Conservation (phyloP, 2,888 invertebrate species). For the Tridacna crocea region DNA sequence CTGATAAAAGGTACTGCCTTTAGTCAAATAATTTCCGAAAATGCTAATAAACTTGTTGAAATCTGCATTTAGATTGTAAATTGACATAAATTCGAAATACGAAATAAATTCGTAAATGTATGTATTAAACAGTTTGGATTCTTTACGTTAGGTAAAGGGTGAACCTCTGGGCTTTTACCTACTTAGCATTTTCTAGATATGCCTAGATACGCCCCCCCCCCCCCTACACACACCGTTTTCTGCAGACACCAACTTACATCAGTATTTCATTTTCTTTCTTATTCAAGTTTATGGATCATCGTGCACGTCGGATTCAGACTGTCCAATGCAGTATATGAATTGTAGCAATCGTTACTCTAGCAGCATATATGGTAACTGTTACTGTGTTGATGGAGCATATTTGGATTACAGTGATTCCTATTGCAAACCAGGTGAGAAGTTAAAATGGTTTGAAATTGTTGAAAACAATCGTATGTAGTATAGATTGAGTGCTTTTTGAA, state of each 20-base stretch:
- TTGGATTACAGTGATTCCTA: constrained; percentile 1
- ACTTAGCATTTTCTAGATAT: neutral
- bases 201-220: too few relatives aligned
- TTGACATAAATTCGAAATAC: too few relatives aligned
- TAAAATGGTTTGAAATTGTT: too few relatives aligned
- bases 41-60: too few relatives aligned
- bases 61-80: too few relatives aligned
- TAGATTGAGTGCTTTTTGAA: too few relatives aligned
- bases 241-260: neutral
- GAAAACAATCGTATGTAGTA: too few relatives aligned
- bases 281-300: neutral
- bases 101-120: too few relatives aligned
- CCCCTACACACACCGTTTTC: neutral
- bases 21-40: too few relatives aligned
- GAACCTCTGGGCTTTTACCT: too few relatives aligned
- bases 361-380: neutral
- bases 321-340: neutral
- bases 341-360: neutral
- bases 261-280: neutral
- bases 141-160: too few relatives aligned
- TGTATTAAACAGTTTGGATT: too few relatives aligned
- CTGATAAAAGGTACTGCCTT: neutral
- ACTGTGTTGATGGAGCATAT: neutral
- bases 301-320: neutral
- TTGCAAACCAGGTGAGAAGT: neutral